These are phyloP conservation scores for Trematomus loennbergii DNA, from an alignment of 2,113 vertebrate genomes.

Conservation along the genomic window DNA sequence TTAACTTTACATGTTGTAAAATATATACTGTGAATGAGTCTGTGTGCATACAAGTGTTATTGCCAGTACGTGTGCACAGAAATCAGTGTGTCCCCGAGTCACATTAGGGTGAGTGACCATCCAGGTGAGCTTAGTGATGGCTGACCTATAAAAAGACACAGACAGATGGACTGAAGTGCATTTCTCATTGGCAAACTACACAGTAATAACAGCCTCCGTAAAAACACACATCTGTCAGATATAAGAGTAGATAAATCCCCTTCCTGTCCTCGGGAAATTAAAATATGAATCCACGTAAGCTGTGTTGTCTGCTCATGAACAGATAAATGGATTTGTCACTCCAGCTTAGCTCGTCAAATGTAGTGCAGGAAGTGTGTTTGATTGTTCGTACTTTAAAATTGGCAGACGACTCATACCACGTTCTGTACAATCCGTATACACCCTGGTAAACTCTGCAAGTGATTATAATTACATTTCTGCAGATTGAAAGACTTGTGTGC, in stretches of 20 bases:
- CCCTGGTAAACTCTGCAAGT: conserved; percentile 12
- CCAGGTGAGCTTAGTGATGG: conserved; percentile 70
- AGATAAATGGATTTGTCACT: conserved; percentile 40
- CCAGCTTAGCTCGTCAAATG: neutral
- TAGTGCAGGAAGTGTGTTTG: neutral
- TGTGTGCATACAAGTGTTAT: neutral
- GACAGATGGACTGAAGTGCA: conserved; percentile 56
- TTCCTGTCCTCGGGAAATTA: conserved; percentile 29
- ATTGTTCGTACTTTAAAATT: neutral
- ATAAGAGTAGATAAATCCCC: conserved; percentile 32
- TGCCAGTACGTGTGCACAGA: neutral
- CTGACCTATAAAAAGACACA: conserved; percentile 68
- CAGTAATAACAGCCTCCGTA: neutral
- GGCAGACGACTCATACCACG: neutral
- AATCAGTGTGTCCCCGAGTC: conserved; percentile 52
- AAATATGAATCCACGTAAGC: conserved; percentile 43
- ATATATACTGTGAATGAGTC: neutral
- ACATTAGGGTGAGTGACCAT: conserved; percentile 52
- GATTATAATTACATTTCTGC: neutral
- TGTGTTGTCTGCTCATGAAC: conserved; percentile 42
- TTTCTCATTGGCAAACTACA: conserved; percentile 23
- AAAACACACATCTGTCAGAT: conserved; percentile 43
- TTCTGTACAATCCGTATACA: too few species aligned
- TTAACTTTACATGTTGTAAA: neutral
- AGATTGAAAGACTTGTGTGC: neutral